Evolutionary conservation across 2,113 vertebrate genomes (phyloP).

Genomic region (Ictidomys tridecemlineatus): DNA sequence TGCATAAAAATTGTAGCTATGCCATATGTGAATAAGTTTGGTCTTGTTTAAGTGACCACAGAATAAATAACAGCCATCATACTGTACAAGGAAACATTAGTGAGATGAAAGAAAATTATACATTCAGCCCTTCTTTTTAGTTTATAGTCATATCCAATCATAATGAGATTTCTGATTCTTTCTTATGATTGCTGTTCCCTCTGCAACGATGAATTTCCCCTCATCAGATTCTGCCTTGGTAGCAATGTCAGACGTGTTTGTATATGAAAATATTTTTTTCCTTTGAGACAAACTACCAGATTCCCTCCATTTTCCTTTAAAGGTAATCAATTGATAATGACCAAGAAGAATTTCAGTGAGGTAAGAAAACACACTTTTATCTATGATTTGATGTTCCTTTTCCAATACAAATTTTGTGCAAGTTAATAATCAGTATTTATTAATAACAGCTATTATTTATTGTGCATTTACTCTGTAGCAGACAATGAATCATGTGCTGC

Average conservation of each 20-base stretch:
- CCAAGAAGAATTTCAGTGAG: background rate
- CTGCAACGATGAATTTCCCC: constrained; percentile 8
- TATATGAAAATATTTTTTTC: background rate
- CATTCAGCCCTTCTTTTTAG: background rate
- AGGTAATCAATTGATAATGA: background rate
- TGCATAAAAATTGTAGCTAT: background rate
- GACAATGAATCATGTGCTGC: background rate
- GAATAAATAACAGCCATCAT: constrained; percentile 46
- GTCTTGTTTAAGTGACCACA: constrained; percentile 49
- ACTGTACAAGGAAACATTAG: background rate
- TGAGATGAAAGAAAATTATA: background rate
- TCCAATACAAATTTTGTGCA: background rate
- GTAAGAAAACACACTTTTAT: background rate
- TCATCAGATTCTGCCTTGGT: background rate
- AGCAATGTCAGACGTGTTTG: background rate
- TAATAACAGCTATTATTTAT: constrained; percentile 4
- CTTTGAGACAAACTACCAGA: constrained; percentile 27
- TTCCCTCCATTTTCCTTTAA: background rate
- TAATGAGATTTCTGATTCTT: constrained; percentile 28
- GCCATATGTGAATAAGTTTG: constrained; percentile 16
- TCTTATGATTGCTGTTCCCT: background rate
- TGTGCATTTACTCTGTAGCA: background rate
- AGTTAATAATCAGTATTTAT: background rate
- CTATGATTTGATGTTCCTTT: background rate
- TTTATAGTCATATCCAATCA: background rate